Conservation (phyloP, 37 sponge, comb jelly and placozoan genomes). For the Crambe crambe region DNA sequence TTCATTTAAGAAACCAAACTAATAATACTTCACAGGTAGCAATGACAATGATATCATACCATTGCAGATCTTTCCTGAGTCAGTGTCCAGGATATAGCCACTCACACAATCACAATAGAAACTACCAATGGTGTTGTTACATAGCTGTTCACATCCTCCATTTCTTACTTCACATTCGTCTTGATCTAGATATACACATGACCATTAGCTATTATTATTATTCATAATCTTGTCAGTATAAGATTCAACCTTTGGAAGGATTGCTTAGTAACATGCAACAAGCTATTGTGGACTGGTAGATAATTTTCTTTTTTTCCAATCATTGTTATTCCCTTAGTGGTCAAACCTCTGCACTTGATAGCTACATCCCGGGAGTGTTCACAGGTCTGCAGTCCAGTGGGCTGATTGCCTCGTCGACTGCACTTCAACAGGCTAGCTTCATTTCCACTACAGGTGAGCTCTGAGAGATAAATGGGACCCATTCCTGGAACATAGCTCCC, state of each 20-base stretch:
- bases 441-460: slow-evolving; percentile 15
- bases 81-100: slow-evolving; percentile 22
- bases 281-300: no score
- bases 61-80: no score
- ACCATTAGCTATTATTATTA: background rate
- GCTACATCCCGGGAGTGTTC: slow-evolving; percentile 30
- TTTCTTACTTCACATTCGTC: slow-evolving; percentile 27
- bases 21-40: background rate
- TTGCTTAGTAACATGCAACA: no score
- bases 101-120: slow-evolving; percentile 8
- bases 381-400: slow-evolving; percentile 23
- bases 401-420: background rate
- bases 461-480: slow-evolving; percentile 37
- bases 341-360: slow-evolving; percentile 22
- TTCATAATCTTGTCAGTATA: no score
- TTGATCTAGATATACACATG: slow-evolving; percentile 15
- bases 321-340: background rate
- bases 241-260: no score
- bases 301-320: background rate
- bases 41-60: no score
- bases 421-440: slow-evolving; percentile 25
- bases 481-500: background rate
- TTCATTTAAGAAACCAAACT: background rate
- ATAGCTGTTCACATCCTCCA: slow-evolving; percentile 42
- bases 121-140: slow-evolving; percentile 27